A percentile compares a stretch with the other conserved stretches of the same genome.
phyloP scores from a whole-genome alignment of 2,888 invertebrate species.

The Hartigia nigra region DNA sequence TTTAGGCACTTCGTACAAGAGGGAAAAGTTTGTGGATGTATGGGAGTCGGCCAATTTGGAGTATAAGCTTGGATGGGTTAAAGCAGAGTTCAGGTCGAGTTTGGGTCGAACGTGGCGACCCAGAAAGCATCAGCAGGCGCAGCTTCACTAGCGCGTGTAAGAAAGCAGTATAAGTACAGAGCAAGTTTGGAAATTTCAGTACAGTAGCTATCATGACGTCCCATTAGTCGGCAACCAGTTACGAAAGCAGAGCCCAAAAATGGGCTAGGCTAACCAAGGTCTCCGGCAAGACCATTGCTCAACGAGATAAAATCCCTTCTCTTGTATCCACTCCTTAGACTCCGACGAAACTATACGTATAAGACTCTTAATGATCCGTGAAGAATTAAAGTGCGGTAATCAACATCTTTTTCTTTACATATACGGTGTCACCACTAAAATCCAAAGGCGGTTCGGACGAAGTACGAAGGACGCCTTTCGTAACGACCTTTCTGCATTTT shows the following conservation, averaged over 20 bases:
- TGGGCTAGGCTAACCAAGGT: constrained; percentile 6
- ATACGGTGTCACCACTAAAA: background rate
- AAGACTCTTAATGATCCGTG: background rate
- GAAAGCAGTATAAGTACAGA: background rate
- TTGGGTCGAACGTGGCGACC: background rate
- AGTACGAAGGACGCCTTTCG: background rate
- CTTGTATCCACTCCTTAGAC: background rate
- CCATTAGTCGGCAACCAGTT: background rate
- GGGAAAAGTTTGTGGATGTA: background rate
- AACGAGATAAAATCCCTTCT: background rate
- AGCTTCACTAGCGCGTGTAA: background rate
- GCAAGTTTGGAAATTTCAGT: background rate
- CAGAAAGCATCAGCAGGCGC: background rate
- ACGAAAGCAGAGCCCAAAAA: constrained; percentile 2
- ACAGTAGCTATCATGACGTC: background rate
- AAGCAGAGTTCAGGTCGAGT: background rate
- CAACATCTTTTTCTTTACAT: background rate
- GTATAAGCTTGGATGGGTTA: background rate
- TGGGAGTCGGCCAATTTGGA: background rate
- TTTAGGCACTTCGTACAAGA: background rate
- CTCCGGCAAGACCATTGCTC: background rate
- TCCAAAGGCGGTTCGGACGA: background rate
- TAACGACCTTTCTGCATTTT: constrained; percentile 1
- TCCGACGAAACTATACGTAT: background rate
- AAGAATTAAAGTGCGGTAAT: background rate